These are phyloP conservation scores for Drosophila paucipuncta DNA, from an alignment of 2,888 invertebrate genomes.

Conservation along the genomic window DNA sequence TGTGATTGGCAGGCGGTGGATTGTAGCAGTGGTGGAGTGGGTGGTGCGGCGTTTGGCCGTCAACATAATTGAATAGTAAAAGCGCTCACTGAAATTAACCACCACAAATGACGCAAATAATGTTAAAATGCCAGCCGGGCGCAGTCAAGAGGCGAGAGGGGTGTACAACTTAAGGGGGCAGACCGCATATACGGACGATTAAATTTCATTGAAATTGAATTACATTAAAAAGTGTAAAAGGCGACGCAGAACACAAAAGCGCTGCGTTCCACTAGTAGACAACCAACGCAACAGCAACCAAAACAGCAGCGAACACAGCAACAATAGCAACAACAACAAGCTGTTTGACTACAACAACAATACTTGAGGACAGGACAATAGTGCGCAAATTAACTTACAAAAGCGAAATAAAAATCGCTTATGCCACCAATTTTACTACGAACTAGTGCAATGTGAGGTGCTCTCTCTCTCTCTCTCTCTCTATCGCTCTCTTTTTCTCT, in stretches of 20 bases:
- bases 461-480: neutral
- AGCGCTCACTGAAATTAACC: slow-evolving; percentile 80
- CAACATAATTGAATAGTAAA: slow-evolving; percentile 80
- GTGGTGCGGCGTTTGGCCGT: slow-evolving; percentile 34
- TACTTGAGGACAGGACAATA: slow-evolving; percentile 61
- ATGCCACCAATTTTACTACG: slow-evolving; percentile 59
- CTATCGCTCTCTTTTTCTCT: neutral
- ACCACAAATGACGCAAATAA: slow-evolving; percentile 81
- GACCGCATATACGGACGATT: slow-evolving; percentile 72
- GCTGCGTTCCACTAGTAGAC: slow-evolving; percentile 19
- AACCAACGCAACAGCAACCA: slow-evolving; percentile 26
- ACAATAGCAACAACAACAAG: slow-evolving; percentile 1
- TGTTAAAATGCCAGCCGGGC: slow-evolving; percentile 57
- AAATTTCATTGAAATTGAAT: slow-evolving; percentile 82
- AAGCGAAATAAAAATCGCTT: slow-evolving; percentile 76
- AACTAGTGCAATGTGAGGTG: slow-evolving; percentile 36
- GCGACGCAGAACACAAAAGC: slow-evolving; percentile 64
- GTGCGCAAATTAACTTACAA: slow-evolving; percentile 81
- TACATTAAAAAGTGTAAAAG: slow-evolving; percentile 80
- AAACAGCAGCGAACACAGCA: slow-evolving; percentile 16
- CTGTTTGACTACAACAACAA: slow-evolving; percentile 17
- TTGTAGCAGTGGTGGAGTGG: neutral
- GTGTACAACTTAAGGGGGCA: neutral
- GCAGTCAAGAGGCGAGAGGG: neutral
- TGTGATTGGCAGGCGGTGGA: slow-evolving; percentile 49